These are phyloP conservation scores for Agriopis leucophaearia DNA, from an alignment of 2,888 invertebrate species.

Conservation along the genomic window DNA sequence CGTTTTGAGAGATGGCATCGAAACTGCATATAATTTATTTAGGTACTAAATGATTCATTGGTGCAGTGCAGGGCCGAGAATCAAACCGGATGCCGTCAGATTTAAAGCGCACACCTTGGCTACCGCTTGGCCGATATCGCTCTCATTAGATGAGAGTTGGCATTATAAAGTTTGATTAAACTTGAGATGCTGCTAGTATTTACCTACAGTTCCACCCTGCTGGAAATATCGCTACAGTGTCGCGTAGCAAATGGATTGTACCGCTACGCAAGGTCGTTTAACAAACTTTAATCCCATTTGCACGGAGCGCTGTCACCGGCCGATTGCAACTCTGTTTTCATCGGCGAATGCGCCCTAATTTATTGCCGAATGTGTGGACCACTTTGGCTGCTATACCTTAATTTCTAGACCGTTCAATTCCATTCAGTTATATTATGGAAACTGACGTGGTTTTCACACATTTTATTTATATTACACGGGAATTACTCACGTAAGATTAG, in stretches of 20 bases:
- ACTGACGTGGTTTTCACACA: no score
- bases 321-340: slow-evolving; percentile 66
- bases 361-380: slow-evolving; percentile 55
- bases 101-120: no score
- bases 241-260: slow-evolving; percentile 77
- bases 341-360: slow-evolving; percentile 69
- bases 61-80: no score
- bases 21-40: no score
- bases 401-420: slow-evolving; percentile 9
- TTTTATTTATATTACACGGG: no score
- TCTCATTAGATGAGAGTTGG: not conserved
- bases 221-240: slow-evolving; percentile 71
- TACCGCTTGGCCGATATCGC: no score
- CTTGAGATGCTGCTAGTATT: slow-evolving; percentile 23
- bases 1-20: no score
- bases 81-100: no score
- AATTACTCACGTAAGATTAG: no score
- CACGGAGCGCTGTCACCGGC: slow-evolving; percentile 69
- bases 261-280: slow-evolving; percentile 75
- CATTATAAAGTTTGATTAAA: slow-evolving; percentile 25
- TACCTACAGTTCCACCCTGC: slow-evolving; percentile 38
- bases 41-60: no score
- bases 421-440: no score
- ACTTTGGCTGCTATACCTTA: slow-evolving; percentile 18
- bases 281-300: slow-evolving; percentile 83